Evolutionary conservation across 2,113 vertebrate genomes (phyloP).

Genomic region (Hemiscyllium ocellatum): DNA sequence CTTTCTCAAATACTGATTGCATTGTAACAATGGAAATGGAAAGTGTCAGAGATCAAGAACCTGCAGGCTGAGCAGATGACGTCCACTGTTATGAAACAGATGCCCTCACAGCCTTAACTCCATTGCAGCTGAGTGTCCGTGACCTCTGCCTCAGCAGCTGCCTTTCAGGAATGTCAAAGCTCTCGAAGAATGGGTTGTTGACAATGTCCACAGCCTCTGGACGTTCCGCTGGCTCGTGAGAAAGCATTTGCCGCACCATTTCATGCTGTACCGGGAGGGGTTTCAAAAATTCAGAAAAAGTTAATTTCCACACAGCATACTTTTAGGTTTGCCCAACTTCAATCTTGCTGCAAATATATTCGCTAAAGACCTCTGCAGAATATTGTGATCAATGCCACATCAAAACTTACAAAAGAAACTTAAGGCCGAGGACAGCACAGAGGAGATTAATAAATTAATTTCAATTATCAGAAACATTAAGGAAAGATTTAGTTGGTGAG

Average conservation of each 20-base stretch:
- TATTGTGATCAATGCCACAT: neutral
- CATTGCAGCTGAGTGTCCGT: slow-evolving; percentile 78
- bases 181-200: slow-evolving; percentile 78
- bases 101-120: neutral
- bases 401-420: neutral
- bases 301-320: neutral
- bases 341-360: neutral
- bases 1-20: neutral
- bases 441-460: neutral
- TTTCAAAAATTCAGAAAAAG: slow-evolving; percentile 1
- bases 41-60: neutral
- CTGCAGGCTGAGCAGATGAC: neutral
- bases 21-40: too few relatives aligned
- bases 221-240: slow-evolving; percentile 70
- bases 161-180: slow-evolving; percentile 76
- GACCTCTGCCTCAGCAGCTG: slow-evolving; percentile 77
- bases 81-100: neutral
- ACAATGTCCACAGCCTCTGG: slow-evolving; percentile 84
- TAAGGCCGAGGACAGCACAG: neutral
- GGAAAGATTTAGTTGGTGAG: neutral
- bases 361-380: neutral
- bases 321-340: neutral
- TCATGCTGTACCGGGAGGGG: slow-evolving; percentile 57
- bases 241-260: slow-evolving; percentile 92
- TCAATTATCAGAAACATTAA: neutral